Evolutionary conservation across 2,888 invertebrate genomes (phyloP), one percentile per base, ranked within the genome.

Genomic region (Tridacna crocea): DNA sequence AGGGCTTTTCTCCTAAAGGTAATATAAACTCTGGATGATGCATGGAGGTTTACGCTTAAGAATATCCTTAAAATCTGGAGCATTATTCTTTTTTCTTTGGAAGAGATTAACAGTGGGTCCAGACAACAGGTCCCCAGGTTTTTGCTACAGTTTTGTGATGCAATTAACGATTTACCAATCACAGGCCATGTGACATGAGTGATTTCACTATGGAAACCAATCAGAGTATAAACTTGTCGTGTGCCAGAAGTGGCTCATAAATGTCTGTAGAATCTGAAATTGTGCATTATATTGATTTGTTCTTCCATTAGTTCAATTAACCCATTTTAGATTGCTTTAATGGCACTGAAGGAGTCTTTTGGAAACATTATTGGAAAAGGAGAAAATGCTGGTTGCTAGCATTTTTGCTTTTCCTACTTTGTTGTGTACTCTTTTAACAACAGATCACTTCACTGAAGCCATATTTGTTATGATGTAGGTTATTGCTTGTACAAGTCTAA

Each of bases 181-280:
- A 47, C 24, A 51, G 51, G 70, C 51, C 70, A 51, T 47, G 47
- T 70, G 70, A 70, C 70, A 70, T 8, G 51, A 48, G 48, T 47
- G 13, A 68, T 68, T 68, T 68, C 48, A 47, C 68, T 48, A 68
- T 68, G 47, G 68, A 68, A 68, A 68, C 68, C 51, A 26, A 51
- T 51, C 51, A 48, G 51, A 51, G 22, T 48, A 24, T 70, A n/a
- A 46, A 51, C 22, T 24, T 70, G 70, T 47, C 48, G 24, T 27
- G 22, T 46, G 47, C 70, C 12, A 2, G 51, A 24, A 61, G 15
- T n/a, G 61, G n/a, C 4, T 61, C 26, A 12, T 61, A 13, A 24
- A 61, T 61, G 61, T 61, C 61, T 17, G 61, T 61, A 22, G 22
- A 61, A 61, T 61, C 61, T 24, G 61, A 61, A 61, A n/a, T 22